phyloP scores from a whole-genome alignment of 2,888 invertebrate genomes.

The Drosophila affinis region DNA sequence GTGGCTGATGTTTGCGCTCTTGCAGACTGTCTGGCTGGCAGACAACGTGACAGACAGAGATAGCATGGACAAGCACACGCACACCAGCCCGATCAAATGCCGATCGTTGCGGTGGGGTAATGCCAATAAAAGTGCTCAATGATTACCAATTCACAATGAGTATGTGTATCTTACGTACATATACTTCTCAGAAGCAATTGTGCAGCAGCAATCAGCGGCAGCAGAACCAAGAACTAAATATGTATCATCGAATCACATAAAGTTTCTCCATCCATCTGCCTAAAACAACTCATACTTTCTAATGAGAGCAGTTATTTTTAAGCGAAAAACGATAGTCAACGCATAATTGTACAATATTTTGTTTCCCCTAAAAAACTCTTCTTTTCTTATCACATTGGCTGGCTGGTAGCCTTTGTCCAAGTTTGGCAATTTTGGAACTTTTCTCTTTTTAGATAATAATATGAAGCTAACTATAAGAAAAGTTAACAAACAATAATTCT shows the following conservation, averaged over 20 bases:
- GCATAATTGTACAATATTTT: too few relatives aligned
- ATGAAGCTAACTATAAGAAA: too few relatives aligned
- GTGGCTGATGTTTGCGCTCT: background rate
- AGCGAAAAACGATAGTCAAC: too few relatives aligned
- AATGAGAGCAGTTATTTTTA: too few relatives aligned
- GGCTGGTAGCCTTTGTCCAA: too few relatives aligned
- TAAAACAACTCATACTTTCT: too few relatives aligned
- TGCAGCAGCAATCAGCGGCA: background rate
- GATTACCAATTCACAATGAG: conserved; percentile 53
- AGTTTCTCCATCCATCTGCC: too few relatives aligned
- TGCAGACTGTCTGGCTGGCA: background rate
- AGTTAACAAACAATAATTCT: too few relatives aligned
- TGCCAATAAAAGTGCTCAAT: conserved; percentile 13
- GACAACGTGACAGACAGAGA: conserved; percentile 36
- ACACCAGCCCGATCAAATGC: conserved; percentile 6
- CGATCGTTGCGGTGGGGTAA: conserved; percentile 19
- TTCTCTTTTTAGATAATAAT: too few relatives aligned
- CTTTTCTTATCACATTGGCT: too few relatives aligned
- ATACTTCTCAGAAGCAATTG: background rate
- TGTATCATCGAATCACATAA: background rate
- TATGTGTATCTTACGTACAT: conserved; percentile 16
- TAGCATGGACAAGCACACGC: background rate
- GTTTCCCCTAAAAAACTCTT: too few relatives aligned
- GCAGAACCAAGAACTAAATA: background rate
- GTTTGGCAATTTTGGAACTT: too few relatives aligned